Percentiles rank a stretch among this genome's conserved stretches.
Evolutionary conservation across 2,113 vertebrate species (phyloP).

Genomic region (Macquaria ambigua): DNA sequence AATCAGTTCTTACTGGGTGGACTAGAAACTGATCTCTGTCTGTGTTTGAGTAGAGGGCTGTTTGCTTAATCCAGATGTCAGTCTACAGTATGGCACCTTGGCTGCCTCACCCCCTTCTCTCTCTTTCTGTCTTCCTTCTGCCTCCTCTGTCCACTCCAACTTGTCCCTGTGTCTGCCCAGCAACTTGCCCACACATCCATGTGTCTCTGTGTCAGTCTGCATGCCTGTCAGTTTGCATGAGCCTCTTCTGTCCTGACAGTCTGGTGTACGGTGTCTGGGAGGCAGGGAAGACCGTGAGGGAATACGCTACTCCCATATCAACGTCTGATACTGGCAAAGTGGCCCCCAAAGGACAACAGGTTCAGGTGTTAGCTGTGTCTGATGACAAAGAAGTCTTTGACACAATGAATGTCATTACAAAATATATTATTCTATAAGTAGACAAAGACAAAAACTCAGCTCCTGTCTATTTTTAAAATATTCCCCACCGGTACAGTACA

Average conservation of each 20-base stretch:
- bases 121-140: conserved; percentile 18
- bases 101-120: neutral
- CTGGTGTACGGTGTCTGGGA: conserved; percentile 60
- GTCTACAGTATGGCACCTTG: conserved; percentile 20
- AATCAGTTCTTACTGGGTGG: neutral
- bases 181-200: conserved; percentile 69
- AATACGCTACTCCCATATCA: conserved; percentile 56
- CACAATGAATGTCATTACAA: conserved; percentile 5
- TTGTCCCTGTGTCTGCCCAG: conserved; percentile 65
- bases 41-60: neutral
- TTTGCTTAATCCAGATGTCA: conserved; percentile 10
- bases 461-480: conserved; percentile 28
- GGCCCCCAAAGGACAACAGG: conserved; percentile 33
- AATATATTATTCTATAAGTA: conserved; percentile 11
- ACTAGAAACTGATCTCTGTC: neutral
- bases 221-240: conserved; percentile 72
- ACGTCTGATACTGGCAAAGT: conserved; percentile 47
- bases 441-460: conserved; percentile 3
- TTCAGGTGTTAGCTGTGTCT: conserved; percentile 26
- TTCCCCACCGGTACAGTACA: conserved; percentile 17
- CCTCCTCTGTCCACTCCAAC: conserved; percentile 54
- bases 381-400: conserved; percentile 32
- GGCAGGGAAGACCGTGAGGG: conserved; percentile 59
- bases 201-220: conserved; percentile 75
- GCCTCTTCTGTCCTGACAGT: conserved; percentile 58